phyloP scores from a whole-genome alignment of 92 coral and sea anemone species.

The Galaxea fascicularis region DNA sequence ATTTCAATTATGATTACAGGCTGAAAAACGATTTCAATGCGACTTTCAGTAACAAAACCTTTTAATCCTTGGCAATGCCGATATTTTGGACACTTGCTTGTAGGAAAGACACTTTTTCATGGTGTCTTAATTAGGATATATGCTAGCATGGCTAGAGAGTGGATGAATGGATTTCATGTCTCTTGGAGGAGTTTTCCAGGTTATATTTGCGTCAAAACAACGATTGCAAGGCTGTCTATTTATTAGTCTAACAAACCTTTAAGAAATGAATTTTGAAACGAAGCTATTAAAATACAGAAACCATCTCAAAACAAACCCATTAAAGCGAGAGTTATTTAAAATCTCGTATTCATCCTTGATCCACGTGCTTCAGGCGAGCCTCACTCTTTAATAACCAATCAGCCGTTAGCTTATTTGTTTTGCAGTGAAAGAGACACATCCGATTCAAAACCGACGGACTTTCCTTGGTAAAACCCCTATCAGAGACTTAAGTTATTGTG shows the following conservation, averaged over 20 bases:
- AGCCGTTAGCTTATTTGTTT: conserved; percentile 13
- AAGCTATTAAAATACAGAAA: neutral
- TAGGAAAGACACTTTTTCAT: neutral
- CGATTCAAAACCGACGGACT: neutral
- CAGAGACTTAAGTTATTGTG: conserved; percentile 14
- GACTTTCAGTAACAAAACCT: neutral
- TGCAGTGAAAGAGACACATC: conserved; percentile 1
- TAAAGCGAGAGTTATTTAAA: neutral
- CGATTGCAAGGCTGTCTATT: no score
- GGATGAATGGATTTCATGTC: neutral
- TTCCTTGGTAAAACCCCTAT: conserved; percentile 6
- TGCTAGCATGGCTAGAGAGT: conserved; percentile 6
- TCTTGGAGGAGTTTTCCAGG: neutral
- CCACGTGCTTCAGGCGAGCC: conserved; percentile 18
- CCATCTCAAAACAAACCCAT: neutral
- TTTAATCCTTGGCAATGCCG: no score
- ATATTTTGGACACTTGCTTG: neutral
- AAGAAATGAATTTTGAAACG: neutral
- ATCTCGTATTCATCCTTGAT: no score
- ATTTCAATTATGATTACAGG: neutral
- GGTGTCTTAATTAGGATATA: conserved; percentile 24
- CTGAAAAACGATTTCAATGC: neutral
- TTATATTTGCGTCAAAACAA: neutral
- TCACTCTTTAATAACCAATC: conserved; percentile 30
- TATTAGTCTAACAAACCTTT: neutral